phyloP scores from a whole-genome alignment of 1,140 invertebrate genomes.

The Pararge aegeria region DNA sequence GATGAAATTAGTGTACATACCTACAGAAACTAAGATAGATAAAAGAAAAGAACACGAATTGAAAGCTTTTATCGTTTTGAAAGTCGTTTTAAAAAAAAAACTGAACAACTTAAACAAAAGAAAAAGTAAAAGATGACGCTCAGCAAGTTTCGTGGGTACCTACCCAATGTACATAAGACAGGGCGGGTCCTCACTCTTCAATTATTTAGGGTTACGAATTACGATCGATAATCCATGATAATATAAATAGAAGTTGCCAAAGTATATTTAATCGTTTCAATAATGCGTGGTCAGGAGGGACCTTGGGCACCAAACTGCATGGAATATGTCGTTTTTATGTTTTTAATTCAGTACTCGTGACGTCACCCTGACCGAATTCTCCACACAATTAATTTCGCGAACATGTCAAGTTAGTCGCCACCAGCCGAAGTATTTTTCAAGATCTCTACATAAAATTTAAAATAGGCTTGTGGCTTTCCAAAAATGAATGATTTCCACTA shows the following conservation, averaged over 20 bases:
- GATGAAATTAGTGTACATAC: no score
- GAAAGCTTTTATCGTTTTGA: no score
- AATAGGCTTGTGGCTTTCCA: neutral
- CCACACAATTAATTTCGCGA: constrained; percentile 27
- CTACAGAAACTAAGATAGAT: no score
- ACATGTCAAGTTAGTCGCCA: constrained; percentile 1
- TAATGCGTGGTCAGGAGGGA: constrained; percentile 51
- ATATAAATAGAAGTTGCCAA: constrained; percentile 37
- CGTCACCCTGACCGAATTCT: constrained; percentile 69
- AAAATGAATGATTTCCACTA: constrained; percentile 12
- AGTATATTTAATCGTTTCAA: constrained; percentile 59
- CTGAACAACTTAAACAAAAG: neutral
- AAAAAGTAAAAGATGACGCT: constrained; percentile 20
- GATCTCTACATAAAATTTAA: neutral
- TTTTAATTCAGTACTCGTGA: constrained; percentile 72
- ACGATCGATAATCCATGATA: constrained; percentile 40
- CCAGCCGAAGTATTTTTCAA: constrained; percentile 1
- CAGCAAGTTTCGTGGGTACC: constrained; percentile 32
- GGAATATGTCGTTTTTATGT: constrained; percentile 67
- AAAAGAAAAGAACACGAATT: no score
- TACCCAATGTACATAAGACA: constrained; percentile 34
- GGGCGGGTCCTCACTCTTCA: constrained; percentile 67
- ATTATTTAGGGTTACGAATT: constrained; percentile 32
- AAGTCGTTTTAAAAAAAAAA: no score
- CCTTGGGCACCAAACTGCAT: constrained; percentile 60